Conservation (phyloP, 2,888 invertebrate genomes). For the Xestia c-nigrum region DNA sequence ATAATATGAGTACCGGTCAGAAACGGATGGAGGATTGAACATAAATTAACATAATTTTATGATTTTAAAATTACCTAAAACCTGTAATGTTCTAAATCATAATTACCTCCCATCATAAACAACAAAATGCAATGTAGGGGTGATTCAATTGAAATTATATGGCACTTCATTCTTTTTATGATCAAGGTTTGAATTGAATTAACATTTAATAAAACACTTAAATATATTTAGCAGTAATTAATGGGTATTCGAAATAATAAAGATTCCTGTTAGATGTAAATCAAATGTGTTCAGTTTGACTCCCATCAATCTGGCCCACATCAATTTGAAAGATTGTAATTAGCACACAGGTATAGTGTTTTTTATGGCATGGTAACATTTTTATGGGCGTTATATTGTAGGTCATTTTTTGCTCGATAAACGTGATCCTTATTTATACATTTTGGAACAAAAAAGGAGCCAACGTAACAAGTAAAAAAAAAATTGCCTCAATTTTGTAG, state of each 20-base stretch:
- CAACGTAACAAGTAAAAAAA: conserved; percentile 49
- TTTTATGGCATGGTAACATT: conserved; percentile 53
- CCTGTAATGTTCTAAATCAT: background rate
- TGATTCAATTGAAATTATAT: background rate
- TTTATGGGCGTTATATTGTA: conserved; percentile 57
- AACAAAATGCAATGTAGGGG: background rate
- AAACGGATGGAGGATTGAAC: background rate
- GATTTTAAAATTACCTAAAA: background rate
- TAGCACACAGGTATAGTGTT: conserved; percentile 57
- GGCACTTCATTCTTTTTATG: background rate
- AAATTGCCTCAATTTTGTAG: conserved; percentile 52
- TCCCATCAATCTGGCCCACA: conserved; percentile 36
- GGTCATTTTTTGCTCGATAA: conserved; percentile 64
- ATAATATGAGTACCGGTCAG: background rate
- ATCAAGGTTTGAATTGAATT: background rate
- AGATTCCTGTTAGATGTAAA: conserved; percentile 16
- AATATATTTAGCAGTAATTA: conserved; percentile 4
- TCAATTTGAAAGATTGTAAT: conserved; percentile 61
- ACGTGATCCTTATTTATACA: conserved; percentile 57
- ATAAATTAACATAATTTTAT: background rate
- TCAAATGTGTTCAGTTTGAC: conserved; percentile 30
- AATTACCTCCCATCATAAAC: background rate
- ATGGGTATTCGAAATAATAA: conserved; percentile 20
- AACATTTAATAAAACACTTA: conserved; percentile 15
- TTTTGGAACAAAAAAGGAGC: conserved; percentile 54